These are phyloP conservation scores for Anguilla megastoma DNA, from an alignment of 2,797 vertebrate species.

Conservation along the genomic window DNA sequence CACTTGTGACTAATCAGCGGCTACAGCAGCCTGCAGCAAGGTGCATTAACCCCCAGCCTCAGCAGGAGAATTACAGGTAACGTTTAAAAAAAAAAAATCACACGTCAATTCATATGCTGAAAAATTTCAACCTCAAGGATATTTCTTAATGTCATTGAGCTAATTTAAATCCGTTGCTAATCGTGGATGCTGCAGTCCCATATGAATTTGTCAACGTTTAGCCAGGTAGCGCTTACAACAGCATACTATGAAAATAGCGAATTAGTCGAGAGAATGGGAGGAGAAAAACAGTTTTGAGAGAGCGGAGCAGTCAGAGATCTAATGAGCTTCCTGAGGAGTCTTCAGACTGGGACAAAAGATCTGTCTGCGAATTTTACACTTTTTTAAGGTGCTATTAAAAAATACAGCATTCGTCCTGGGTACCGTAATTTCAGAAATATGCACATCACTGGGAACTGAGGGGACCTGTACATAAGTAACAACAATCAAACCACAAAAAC, in stretches of 20 bases:
- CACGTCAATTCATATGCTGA: not conserved
- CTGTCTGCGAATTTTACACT: not conserved
- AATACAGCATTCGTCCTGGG: not conserved
- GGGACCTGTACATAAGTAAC: not conserved
- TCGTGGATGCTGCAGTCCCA: not conserved
- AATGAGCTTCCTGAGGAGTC: not conserved
- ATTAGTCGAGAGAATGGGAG: not conserved
- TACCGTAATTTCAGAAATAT: not conserved
- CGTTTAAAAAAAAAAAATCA: not conserved
- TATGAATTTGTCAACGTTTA: not conserved
- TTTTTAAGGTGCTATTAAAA: not conserved
- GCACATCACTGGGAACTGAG: slow-evolving; percentile 4
- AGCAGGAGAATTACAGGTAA: not conserved
- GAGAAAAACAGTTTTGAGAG: not conserved
- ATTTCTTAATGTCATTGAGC: not conserved
- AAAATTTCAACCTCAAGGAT: not conserved
- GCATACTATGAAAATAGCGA: not conserved
- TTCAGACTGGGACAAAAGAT: not conserved
- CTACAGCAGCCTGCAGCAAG: not conserved
- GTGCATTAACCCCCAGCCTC: too few species aligned
- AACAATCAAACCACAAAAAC: not conserved
- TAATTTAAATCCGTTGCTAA: not conserved
- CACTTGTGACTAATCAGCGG: not conserved
- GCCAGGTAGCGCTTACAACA: not conserved
- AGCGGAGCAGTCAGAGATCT: not conserved